Percentiles rank a stretch among this genome's conserved stretches.
Conservation (phyloP, 2,888 invertebrate species). For the Dryadula phaetusa region DNA sequence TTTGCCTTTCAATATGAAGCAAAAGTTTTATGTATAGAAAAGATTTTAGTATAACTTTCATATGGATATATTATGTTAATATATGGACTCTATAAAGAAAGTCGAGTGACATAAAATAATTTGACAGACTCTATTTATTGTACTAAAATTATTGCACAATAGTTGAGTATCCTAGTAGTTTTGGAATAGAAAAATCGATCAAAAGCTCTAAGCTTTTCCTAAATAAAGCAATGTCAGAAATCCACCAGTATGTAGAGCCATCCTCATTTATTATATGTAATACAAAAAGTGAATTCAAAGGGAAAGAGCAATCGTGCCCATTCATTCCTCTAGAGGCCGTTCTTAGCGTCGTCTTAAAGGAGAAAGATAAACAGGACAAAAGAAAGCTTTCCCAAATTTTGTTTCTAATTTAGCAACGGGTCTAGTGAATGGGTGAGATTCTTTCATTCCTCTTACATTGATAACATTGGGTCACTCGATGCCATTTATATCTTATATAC, state of each 20-base stretch:
- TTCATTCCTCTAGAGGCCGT: constrained; percentile 23
- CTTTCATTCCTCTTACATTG: constrained; percentile 15
- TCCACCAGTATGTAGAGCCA: neutral
- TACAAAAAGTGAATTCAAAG: constrained; percentile 24
- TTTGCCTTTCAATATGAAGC: constrained; percentile 14
- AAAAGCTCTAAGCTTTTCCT: neutral
- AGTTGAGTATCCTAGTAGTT: too few relatives aligned
- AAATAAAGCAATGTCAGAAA: neutral
- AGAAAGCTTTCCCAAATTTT: constrained; percentile 26
- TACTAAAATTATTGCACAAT: too few relatives aligned
- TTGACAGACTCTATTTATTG: too few relatives aligned
- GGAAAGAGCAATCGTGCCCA: constrained; percentile 23
- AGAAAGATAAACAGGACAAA: constrained; percentile 23
- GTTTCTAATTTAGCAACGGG: constrained; percentile 24
- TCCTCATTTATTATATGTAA: constrained; percentile 17
- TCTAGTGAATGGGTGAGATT: neutral
- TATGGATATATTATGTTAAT: neutral
- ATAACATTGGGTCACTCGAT: constrained; percentile 6
- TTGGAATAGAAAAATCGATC: neutral
- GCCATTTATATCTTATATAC: neutral
- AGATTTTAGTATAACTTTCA: neutral
- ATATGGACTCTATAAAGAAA: neutral
- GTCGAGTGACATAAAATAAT: neutral
- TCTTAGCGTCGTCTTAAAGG: constrained; percentile 22
- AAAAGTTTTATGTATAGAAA: constrained; percentile 3